A percentile compares a stretch with the other conserved stretches of the same genome.
Evolutionary conservation across 2,888 invertebrate species (phyloP).

Genomic region (Hecatera dysodea): DNA sequence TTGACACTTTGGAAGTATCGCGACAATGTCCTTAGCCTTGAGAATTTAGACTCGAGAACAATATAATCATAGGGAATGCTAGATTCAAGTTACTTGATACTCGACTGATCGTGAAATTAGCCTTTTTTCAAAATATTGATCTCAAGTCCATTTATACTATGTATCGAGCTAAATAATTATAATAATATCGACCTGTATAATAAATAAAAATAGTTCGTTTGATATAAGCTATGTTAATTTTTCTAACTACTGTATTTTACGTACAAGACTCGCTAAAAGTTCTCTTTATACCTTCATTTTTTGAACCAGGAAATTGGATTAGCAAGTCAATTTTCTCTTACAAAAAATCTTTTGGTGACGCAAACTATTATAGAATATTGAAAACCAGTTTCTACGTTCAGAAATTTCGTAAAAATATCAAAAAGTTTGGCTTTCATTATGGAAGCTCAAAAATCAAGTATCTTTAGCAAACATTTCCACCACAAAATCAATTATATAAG

Average conservation of each 20-base stretch:
- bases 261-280: constrained; percentile 29
- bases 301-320: constrained; percentile 4
- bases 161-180: constrained; percentile 59
- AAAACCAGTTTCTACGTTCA: neutral
- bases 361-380: neutral
- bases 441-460: constrained; percentile 35
- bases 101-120: neutral
- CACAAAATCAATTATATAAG: neutral
- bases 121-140: constrained; percentile 4
- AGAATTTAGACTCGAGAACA: constrained; percentile 29
- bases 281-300: neutral
- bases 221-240: constrained; percentile 55
- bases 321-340: constrained; percentile 18
- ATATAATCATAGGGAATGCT: neutral
- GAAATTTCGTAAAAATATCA: constrained; percentile 21
- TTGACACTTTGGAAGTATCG: constrained; percentile 21
- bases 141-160: constrained; percentile 25
- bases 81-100: neutral
- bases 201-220: constrained; percentile 64
- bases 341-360: neutral
- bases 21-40: constrained; percentile 18
- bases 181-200: constrained; percentile 60
- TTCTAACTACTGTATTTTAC: constrained; percentile 54
- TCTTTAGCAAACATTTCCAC: neutral
- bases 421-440: constrained; percentile 33